Conservation (phyloP, 2,113 vertebrate species). For the Sander lucioperca region DNA sequence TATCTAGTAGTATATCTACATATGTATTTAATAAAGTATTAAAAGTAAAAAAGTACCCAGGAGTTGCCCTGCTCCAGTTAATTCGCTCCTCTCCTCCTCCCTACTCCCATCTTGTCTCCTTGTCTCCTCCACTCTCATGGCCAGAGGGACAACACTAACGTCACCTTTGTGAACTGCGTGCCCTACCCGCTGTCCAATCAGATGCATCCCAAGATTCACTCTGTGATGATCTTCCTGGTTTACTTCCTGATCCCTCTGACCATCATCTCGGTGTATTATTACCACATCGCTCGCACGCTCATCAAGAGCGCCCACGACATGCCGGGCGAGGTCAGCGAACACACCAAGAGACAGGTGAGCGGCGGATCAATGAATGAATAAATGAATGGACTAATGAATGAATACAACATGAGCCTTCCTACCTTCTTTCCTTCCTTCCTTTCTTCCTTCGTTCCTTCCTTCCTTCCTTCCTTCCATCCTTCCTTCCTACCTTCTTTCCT, state of each 20-base stretch:
- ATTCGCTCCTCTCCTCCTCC: rapidly evolving
- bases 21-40: too few species aligned
- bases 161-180: conserved; percentile 91
- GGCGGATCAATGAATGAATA: background rate
- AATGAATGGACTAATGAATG: background rate
- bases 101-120: background rate
- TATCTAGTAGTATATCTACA: too few species aligned
- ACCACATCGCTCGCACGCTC: conserved; percentile 93
- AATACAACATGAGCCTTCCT: background rate
- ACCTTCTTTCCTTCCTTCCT: too few species aligned
- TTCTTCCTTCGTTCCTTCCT: too few species aligned
- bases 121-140: conserved; percentile 85
- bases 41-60: too few species aligned
- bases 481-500: too few species aligned
- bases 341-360: conserved; percentile 92
- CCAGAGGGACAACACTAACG: conserved; percentile 81
- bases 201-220: conserved; percentile 94
- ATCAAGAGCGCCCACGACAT: conserved; percentile 93
- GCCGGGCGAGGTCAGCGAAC: conserved; percentile 93
- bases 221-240: conserved; percentile 93
- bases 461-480: too few species aligned
- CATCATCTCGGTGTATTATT: conserved; percentile 94
- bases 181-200: conserved; percentile 92
- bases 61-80: too few species aligned
- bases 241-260: conserved; percentile 93